phyloP scores from a whole-genome alignment of 2,888 invertebrate species.

The Bellardia pandia region DNA sequence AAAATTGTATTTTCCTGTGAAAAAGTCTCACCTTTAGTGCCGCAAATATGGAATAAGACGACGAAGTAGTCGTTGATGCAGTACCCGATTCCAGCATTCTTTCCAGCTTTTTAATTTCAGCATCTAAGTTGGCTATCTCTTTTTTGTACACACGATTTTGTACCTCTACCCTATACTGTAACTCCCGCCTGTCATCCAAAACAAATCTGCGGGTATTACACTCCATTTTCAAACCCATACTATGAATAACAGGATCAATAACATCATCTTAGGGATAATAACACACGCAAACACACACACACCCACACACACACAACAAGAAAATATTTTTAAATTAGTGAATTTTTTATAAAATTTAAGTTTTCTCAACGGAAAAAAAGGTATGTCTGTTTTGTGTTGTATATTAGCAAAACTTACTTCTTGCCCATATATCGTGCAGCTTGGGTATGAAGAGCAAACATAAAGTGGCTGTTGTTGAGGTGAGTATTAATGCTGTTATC shows the following conservation, averaged over 20 bases:
- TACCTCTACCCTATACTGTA: constrained; percentile 94
- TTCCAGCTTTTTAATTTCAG: constrained; percentile 91
- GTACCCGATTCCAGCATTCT: constrained; percentile 88
- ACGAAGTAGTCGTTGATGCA: constrained; percentile 85
- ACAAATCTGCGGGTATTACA: constrained; percentile 94
- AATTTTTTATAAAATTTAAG: background rate
- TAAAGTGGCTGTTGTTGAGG: constrained; percentile 93
- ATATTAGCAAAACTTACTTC: constrained; percentile 84
- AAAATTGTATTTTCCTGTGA: background rate
- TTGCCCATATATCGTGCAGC: constrained; percentile 89
- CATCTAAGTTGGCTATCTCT: constrained; percentile 91
- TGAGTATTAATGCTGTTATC: constrained; percentile 92
- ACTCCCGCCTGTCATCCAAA: constrained; percentile 92
- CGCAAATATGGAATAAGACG: constrained; percentile 82
- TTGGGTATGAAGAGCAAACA: constrained; percentile 95
- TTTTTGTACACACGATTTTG: constrained; percentile 95
- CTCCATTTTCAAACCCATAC: constrained; percentile 94
- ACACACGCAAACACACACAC: background rate
- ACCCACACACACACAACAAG: too few relatives aligned
- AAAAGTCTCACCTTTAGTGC: constrained; percentile 77
- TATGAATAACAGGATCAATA: constrained; percentile 93
- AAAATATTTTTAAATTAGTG: background rate
- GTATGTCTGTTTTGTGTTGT: background rate
- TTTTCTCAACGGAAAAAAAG: background rate
- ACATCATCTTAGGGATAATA: constrained; percentile 85